A percentile compares a stretch with the other conserved stretches of the same genome.
Evolutionary conservation across 1,140 invertebrate species (phyloP).

Genomic region (Marisa cornuarietis): DNA sequence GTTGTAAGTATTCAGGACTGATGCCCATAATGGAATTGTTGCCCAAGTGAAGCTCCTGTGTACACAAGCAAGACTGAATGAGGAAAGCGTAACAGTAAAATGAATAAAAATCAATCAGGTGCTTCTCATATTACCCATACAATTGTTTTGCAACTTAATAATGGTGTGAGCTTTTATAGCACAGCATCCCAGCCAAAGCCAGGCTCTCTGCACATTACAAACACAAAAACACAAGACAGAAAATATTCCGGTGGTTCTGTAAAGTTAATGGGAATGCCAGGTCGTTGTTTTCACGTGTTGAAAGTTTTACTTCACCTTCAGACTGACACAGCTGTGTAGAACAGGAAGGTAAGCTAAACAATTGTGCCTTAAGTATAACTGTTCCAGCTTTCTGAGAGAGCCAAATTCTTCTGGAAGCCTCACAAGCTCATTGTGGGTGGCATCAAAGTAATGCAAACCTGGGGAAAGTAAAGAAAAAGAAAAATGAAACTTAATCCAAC

Average conservation of each 20-base stretch:
- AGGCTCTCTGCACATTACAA: too few relatives aligned
- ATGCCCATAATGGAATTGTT: constrained; percentile 77
- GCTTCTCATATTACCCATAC: too few relatives aligned
- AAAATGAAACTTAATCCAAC: too few relatives aligned
- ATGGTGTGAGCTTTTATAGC: too few relatives aligned
- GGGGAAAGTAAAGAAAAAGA: neutral
- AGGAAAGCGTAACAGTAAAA: too few relatives aligned
- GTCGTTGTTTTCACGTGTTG: too few relatives aligned
- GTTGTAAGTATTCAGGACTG: constrained; percentile 56
- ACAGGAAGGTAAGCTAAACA: constrained; percentile 68
- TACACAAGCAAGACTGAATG: neutral
- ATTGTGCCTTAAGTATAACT: constrained; percentile 83
- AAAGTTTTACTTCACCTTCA: constrained; percentile 59
- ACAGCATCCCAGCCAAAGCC: too few relatives aligned
- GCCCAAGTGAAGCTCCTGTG: constrained; percentile 78
- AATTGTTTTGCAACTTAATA: too few relatives aligned
- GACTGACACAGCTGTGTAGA: constrained; percentile 56
- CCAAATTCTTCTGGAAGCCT: constrained; percentile 78
- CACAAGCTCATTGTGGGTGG: constrained; percentile 80
- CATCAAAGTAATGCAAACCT: constrained; percentile 77
- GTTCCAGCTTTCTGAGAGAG: constrained; percentile 81
- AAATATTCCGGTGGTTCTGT: too few relatives aligned
- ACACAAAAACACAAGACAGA: too few relatives aligned
- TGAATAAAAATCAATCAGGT: too few relatives aligned
- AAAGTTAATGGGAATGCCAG: too few relatives aligned